Evolutionary conservation across 2,113 vertebrate species (phyloP).

Genomic region (Martes martes): DNA sequence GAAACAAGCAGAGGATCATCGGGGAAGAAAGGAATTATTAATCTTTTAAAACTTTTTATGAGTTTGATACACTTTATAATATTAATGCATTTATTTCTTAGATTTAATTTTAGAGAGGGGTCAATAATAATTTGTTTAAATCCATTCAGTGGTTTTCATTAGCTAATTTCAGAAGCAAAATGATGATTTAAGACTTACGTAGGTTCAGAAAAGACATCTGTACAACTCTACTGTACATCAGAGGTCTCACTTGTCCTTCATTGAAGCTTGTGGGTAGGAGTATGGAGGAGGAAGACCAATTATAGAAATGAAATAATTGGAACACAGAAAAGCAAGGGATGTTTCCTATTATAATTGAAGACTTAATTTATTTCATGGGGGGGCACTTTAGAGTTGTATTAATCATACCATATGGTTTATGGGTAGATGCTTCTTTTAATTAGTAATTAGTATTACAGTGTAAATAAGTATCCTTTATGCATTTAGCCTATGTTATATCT

Average conservation of each 20-base stretch:
- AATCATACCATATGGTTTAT: neutral
- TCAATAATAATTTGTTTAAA: slow-evolving; percentile 4
- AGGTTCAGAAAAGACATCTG: neutral
- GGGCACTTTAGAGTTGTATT: neutral
- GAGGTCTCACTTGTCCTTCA: neutral
- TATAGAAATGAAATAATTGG: neutral
- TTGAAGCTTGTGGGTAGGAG: neutral
- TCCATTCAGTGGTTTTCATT: neutral
- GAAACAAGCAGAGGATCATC: no score
- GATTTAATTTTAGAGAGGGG: neutral
- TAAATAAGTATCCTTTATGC: neutral
- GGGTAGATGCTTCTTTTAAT: neutral
- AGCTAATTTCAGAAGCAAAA: neutral
- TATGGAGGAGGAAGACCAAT: neutral
- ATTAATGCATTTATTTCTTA: neutral
- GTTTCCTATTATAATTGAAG: neutral
- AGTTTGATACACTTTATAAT: no score
- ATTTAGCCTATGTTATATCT: neutral
- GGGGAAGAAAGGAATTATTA: neutral
- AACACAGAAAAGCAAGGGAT: neutral
- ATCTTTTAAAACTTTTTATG: neutral
- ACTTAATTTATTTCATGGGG: neutral
- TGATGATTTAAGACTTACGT: neutral
- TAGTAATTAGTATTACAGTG: neutral
- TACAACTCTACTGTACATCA: neutral